Evolutionary conservation across 2,888 invertebrate genomes (phyloP), one percentile per base, ranked within the genome.

Genomic region (Microdon myrmicae): DNA sequence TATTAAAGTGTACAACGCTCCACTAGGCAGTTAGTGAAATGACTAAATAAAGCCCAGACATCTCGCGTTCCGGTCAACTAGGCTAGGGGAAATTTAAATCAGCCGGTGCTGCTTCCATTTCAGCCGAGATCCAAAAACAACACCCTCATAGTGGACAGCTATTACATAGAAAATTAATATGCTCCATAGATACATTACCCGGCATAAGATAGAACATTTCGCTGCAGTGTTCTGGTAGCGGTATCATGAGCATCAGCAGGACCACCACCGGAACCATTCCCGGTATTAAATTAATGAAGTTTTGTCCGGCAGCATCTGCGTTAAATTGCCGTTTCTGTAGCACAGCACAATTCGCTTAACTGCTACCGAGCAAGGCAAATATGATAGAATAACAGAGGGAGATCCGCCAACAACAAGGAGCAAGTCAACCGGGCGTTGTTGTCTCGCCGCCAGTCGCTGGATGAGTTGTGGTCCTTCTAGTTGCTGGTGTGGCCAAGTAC

Each of bases 241-340:
- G 13, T n/a, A 35, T 13, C 20, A 47, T 16, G 19, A 25, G 26
- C 16, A 37, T 25, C 4, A 26, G 9, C n/a, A 51, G 39, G 25
- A 55, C 6, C 41, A 38, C 44, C 58, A 53, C 47, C 58, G 47
- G 41, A 58, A 56, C 58, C 64, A 47, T 47, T 53, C 58, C 49
- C 55, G 37, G 67, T 41, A 67, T 58, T 66, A 67, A 67, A 67
- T 67, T 67, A 67, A 67, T 67, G 67, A 67, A 67, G 64, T 67
- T 67, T 67, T 67, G 67, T 58, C 49, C 51, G 45, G 55, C 44
- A 67, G 67, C 67, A 67, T 55, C 67, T 67, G 67, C 49, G 51
- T 49, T 51, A 55, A 61, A 67, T 67, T 51, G 67, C 61, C 39
- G 48, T 54, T 44, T 19, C 47, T 51, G 44, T 31, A 61, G 47